phyloP scores from a whole-genome alignment of 2,113 vertebrate species.

The Pachypanchax playfairii region DNA sequence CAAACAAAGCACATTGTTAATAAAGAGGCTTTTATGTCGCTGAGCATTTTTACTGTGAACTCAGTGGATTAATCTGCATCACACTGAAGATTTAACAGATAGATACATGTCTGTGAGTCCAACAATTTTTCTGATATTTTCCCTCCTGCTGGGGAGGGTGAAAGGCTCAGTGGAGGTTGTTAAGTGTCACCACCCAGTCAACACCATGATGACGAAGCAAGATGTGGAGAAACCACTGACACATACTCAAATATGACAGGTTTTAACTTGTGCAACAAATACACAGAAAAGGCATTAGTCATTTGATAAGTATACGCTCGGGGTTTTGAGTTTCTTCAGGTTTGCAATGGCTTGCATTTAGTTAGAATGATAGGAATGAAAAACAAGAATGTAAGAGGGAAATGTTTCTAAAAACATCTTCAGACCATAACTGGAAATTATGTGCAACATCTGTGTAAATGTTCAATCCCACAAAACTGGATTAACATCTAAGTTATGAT shows the following conservation, averaged over 20 bases:
- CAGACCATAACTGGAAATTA: background rate
- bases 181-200: background rate
- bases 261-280: conserved; percentile 9
- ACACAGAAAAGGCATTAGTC: background rate
- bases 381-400: background rate
- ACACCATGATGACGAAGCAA: conserved; percentile 5
- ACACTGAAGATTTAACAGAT: too few species aligned
- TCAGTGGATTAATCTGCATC: too few species aligned
- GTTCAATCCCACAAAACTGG: background rate
- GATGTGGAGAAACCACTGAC: conserved; percentile 7
- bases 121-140: too few species aligned
- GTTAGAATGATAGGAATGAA: background rate
- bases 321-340: background rate
- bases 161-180: background rate
- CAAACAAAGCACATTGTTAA: background rate
- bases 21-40: too few species aligned
- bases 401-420: background rate
- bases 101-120: too few species aligned
- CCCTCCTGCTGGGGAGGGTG: background rate
- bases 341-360: background rate
- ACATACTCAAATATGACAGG: background rate
- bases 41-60: too few species aligned
- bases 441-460: background rate
- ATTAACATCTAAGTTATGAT: background rate
- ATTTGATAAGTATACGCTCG: background rate